Conservation (phyloP, 2,888 invertebrate species). For the Eilema depressum region DNA sequence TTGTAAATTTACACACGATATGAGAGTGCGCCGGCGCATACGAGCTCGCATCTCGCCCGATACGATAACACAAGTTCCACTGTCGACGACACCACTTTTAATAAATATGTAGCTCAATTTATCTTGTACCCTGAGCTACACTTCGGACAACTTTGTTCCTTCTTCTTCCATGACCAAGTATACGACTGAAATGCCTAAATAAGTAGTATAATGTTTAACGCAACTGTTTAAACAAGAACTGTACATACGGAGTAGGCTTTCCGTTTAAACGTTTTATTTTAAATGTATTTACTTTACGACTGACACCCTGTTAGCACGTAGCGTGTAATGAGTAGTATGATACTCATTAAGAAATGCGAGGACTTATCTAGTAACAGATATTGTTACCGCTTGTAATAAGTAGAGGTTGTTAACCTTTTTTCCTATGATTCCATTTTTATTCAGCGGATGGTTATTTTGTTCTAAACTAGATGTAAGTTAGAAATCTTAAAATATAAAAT, state of each 20-base stretch:
- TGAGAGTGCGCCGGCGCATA: conserved; percentile 70
- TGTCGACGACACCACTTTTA: conserved; percentile 77
- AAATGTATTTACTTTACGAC: conserved; percentile 3
- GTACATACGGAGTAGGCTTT: background rate
- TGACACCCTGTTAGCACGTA: conserved; percentile 1
- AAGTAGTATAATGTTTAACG: conserved; percentile 34
- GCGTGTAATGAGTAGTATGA: conserved; percentile 20
- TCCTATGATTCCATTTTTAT: conserved; percentile 25
- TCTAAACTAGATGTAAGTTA: conserved; percentile 25
- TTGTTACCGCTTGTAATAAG: conserved; percentile 34
- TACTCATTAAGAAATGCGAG: conserved; percentile 30
- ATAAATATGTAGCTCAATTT: conserved; percentile 78
- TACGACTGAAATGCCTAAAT: conserved; percentile 46
- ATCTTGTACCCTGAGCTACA: conserved; percentile 76
- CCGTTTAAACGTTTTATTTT: background rate
- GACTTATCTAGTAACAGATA: conserved; percentile 38
- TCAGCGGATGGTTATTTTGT: conserved; percentile 30
- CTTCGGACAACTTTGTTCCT: conserved; percentile 62
- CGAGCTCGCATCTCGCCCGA: conserved; percentile 77
- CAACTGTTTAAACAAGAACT: conserved; percentile 32
- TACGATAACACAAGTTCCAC: conserved; percentile 80
- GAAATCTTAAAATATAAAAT: conserved; percentile 11
- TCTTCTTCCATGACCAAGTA: conserved; percentile 37
- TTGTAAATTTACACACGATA: conserved; percentile 78
- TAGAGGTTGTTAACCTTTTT: conserved; percentile 56